Evolutionary conservation across 2,797 vertebrate genomes (phyloP).

Genomic region (Ibycter americanus): DNA sequence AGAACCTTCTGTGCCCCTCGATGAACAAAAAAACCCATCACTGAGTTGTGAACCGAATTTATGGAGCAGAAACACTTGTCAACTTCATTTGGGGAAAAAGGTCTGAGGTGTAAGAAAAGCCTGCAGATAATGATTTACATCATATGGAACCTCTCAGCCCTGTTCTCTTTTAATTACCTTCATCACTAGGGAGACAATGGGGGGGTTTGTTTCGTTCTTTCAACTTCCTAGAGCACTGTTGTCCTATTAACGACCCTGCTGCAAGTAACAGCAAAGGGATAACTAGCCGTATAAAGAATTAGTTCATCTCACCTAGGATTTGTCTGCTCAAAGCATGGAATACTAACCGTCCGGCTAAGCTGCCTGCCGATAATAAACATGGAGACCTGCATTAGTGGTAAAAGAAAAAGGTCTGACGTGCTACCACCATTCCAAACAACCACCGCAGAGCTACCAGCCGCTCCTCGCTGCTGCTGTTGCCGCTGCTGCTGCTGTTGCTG

Average conservation of each 20-base stretch:
- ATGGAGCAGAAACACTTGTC: constrained; percentile 4
- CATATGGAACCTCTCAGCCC: neutral
- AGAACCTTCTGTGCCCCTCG: neutral
- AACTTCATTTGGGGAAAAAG: neutral
- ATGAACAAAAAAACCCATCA: neutral
- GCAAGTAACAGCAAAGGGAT: neutral
- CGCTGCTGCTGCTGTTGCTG: neutral
- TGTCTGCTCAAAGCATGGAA: neutral
- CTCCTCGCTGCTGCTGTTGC: neutral
- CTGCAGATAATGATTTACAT: neutral
- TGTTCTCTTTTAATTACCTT: constrained; percentile 8
- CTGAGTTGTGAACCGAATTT: neutral
- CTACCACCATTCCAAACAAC: neutral
- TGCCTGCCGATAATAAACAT: neutral
- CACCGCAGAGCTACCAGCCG: fast-evolving
- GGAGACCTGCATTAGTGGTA: neutral
- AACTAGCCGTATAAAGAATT: neutral
- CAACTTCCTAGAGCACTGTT: neutral
- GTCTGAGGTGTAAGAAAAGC: neutral
- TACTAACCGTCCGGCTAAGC: neutral
- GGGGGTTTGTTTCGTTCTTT: neutral
- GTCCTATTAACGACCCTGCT: neutral
- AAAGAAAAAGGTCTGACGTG: neutral
- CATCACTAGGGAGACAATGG: neutral
- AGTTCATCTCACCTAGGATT: neutral